Evolutionary conservation across 2,113 vertebrate species (phyloP).

Genomic region (Nymphicus hollandicus): DNA sequence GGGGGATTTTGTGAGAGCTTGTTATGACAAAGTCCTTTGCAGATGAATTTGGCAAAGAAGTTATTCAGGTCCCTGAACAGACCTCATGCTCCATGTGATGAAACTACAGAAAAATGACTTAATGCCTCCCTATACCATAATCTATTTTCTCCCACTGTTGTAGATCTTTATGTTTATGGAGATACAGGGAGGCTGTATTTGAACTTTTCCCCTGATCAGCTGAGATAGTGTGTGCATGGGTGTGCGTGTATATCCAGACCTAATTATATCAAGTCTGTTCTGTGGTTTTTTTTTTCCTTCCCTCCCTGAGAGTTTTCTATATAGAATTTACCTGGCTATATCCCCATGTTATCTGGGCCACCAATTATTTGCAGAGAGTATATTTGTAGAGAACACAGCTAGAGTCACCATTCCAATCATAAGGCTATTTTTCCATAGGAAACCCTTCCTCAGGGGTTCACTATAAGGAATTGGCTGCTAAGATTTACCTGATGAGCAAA

Average conservation of each 20-base stretch:
- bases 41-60: conserved; percentile 51
- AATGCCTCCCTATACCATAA: background rate
- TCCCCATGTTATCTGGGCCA: background rate
- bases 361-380: background rate
- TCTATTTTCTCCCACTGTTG: background rate
- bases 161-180: background rate
- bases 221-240: background rate
- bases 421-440: background rate
- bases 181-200: background rate
- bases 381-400: background rate
- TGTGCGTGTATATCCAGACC: background rate
- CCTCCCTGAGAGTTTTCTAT: background rate
- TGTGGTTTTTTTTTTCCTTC: background rate
- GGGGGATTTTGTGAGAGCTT: conserved; percentile 42
- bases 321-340: background rate
- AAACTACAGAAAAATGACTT: conserved; percentile 35
- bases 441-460: background rate
- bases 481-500: background rate
- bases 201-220: background rate
- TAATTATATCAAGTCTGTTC: background rate
- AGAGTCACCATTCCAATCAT: background rate
- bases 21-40: conserved; percentile 32
- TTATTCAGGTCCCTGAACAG: conserved; percentile 22
- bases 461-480: background rate
- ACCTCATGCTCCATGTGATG: background rate